Evolutionary conservation across 2,797 vertebrate species (phyloP).

Genomic region (Tarsius wallacei): DNA sequence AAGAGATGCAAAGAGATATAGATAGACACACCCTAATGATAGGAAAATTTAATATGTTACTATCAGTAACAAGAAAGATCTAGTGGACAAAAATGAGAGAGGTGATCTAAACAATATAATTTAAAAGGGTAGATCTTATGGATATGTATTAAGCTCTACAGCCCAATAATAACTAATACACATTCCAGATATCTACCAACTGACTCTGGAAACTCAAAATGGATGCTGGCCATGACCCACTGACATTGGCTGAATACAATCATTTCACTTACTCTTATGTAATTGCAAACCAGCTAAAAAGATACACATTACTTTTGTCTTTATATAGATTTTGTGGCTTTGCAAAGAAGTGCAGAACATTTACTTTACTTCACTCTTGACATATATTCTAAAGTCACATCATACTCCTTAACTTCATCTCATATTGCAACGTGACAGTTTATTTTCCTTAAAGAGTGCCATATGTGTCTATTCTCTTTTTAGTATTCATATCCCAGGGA

Average conservation of each 20-base stretch:
- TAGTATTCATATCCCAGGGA: background rate
- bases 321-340: background rate
- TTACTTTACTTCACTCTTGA: conserved; percentile 14
- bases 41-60: background rate
- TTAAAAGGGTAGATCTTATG: background rate
- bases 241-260: background rate
- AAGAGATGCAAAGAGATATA: background rate
- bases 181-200: background rate
- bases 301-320: background rate
- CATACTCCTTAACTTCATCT: conserved; percentile 22
- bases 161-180: background rate
- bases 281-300: conserved; percentile 55
- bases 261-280: conserved; percentile 46
- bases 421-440: conserved; percentile 69
- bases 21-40: background rate
- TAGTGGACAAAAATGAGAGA: background rate
- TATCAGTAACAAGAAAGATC: background rate
- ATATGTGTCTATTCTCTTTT: conserved; percentile 61
- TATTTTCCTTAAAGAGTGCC: conserved; percentile 56
- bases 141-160: background rate
- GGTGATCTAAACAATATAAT: background rate
- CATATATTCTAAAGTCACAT: conserved; percentile 56
- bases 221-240: background rate
- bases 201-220: background rate
- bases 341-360: conserved; percentile 20